Evolutionary conservation across 2,888 invertebrate species (phyloP), one percentile per base, ranked within the genome.

Genomic region (Erebia epiphron): DNA sequence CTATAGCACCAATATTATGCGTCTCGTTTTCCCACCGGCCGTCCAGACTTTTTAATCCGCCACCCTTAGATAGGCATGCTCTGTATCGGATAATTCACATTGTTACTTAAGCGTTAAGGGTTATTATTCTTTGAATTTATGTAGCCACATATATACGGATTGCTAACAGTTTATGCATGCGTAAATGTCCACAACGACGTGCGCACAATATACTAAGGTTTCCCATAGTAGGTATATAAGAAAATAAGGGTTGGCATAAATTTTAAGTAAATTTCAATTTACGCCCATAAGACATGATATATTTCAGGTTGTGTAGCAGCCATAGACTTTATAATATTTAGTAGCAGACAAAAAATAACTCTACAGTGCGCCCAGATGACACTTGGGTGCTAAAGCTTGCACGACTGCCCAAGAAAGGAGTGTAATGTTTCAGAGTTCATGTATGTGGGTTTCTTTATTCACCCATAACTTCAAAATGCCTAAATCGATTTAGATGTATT

Each of bases 21-120:
- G 80, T 76, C 76, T 78, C 75, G 78, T 76, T 81, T 85, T 77
- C 84, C 86, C 82, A 86, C 78, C 88, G 87, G 88, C 88, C 86
- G 86, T 78, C 78, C 78, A 70, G 73, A 76, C 76, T 75, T 75
- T 75, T 78, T 76, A 78, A 77, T 73, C 67, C 63, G 73, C 54
- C 65, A 43, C 66, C 67, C 63, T 54, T 58, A 50, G 64, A 60
- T 54, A 41, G 61, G 2, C 56, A 14, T 50, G 50, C 21, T 3
- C 56, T 56, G 26, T 67, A 18, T 61, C 56, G 26, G 13, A 72
- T 63, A 67, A 21, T 72, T 43, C 72, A 49, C 64, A 62, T 68
- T 74, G 70, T 68, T 41, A 43, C 1, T 18, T 67, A 21, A 4
- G 41, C 7, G 21, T 52, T 74, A 74, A 68, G 56, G 66, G 50